These are phyloP conservation scores for Sarcophaga caerulescens DNA, from an alignment of 2,888 invertebrate species.

Conservation along the genomic window DNA sequence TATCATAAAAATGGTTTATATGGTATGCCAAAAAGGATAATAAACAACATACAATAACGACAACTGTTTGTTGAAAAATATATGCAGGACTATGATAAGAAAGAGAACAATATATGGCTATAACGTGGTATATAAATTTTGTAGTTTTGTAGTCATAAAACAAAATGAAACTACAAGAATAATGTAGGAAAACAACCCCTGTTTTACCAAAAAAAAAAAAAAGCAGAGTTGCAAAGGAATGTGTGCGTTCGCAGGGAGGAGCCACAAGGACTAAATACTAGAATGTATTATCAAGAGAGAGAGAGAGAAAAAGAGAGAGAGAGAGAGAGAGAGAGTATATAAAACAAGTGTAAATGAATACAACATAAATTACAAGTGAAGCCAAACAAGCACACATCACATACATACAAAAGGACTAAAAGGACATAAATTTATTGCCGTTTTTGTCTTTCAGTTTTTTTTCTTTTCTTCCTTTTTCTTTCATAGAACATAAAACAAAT, in stretches of 20 bases:
- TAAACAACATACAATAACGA: conserved; percentile 56
- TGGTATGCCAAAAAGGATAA: conserved; percentile 55
- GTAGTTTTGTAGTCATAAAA: conserved; percentile 59
- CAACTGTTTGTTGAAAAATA: background rate
- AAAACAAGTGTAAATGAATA: conserved; percentile 57
- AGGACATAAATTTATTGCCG: background rate
- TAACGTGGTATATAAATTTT: conserved; percentile 5
- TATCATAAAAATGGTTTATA: conserved; percentile 67
- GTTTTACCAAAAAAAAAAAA: background rate
- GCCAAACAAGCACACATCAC: background rate
- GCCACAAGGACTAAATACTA: conserved; percentile 3
- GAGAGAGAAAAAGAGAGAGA: background rate
- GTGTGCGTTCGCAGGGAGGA: conserved; percentile 8
- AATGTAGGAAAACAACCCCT: conserved; percentile 45
- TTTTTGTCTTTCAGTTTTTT: background rate
- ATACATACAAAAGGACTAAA: background rate
- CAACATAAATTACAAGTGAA: conserved; percentile 55
- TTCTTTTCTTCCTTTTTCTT: no score
- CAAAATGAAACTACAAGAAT: conserved; percentile 48
- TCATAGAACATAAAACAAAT: no score
- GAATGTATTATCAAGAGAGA: background rate
- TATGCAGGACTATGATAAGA: conserved; percentile 35
- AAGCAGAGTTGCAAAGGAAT: background rate
- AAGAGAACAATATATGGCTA: conserved; percentile 43
- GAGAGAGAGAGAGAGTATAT: background rate